Evolutionary conservation across 2,113 vertebrate genomes (phyloP).

Genomic region (Mastomys natalensis): DNA sequence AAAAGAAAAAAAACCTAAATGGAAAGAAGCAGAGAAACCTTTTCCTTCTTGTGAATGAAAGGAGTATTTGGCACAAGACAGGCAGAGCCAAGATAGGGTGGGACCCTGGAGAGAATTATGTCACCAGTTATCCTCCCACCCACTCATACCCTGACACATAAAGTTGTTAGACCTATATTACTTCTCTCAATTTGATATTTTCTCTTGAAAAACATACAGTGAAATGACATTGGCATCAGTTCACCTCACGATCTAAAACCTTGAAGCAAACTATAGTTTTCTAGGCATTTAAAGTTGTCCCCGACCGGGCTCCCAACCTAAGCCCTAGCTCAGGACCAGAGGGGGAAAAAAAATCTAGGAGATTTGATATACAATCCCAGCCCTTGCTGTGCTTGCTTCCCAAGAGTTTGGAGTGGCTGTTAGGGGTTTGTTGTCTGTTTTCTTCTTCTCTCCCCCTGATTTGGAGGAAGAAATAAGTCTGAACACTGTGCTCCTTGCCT

Average conservation of each 20-base stretch:
- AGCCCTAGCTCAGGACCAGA: neutral
- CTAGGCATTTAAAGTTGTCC: neutral
- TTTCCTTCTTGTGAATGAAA: conserved; percentile 23
- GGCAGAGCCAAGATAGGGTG: neutral
- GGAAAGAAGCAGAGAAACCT: neutral
- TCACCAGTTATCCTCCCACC: neutral
- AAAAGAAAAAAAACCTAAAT: neutral
- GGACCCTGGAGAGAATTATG: neutral
- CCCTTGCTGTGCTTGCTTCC: neutral
- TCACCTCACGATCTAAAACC: conserved; percentile 3
- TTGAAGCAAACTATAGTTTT: conserved; percentile 12
- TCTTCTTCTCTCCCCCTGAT: neutral
- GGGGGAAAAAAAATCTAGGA: neutral
- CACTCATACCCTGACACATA: conserved; percentile 22
- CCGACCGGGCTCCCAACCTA: too few species aligned
- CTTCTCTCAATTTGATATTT: neutral
- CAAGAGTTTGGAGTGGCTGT: neutral
- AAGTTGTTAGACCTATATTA: neutral
- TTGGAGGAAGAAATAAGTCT: neutral
- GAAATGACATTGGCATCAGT: neutral
- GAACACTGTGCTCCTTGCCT: neutral
- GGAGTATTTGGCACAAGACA: neutral
- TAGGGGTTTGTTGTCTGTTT: neutral
- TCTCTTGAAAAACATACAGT: neutral
- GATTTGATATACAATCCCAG: neutral